Base-by-base conservation (phyloP, 2,888 invertebrate species). In the Macropis europaea region DNA sequence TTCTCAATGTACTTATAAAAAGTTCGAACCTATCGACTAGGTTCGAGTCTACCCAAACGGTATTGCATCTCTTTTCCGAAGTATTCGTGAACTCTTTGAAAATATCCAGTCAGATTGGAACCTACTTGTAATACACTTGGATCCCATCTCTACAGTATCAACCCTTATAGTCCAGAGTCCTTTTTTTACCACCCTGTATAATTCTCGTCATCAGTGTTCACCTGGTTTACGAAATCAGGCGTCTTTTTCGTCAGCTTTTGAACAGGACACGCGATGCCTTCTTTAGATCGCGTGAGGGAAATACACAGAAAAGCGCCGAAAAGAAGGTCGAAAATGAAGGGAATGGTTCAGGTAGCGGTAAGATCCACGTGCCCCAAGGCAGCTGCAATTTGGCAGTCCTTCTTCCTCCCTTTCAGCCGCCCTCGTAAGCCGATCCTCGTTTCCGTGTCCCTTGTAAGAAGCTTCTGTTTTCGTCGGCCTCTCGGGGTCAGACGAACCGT, bases 341-440 rank as follows among this genome's bases (percentile, higher is more conserved):
- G 56, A 73, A 74, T 73, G 66, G 56, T 42, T 75, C 77, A 82
- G 84, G 84, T 85, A 82, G 79, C 63, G 43, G 54, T 52, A 40
- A 54, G 63, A 56, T 77, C 79, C 87, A 86, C 86, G 86, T 86
- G 87, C 80, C 85, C 76, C 61, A 72, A 69, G 81, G 75, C 87
- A 86, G 88, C 87, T 87, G 88, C 83, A 79, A 52, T 73, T 79
- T 76, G 47, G 66, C 52, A 59, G 73, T 45, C 54, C 68, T 68
- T 63, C 70, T 62, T 68, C 45, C 45, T 38, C 42, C 11, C 6
- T 59, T 76, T 52, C 32, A 19, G 36, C 62, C 76, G 75, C 61
- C 71, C 68, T 57, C 52, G 84, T 83, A 84, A 84, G 67, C 19
- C 57, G 85, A 84, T 82, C 83, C 77, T 74, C 63, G 60, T 79